A percentile compares a stretch with the other conserved stretches of the same genome.
phyloP scores from a whole-genome alignment of 2,797 vertebrate species.

The Microchirus variegatus region DNA sequence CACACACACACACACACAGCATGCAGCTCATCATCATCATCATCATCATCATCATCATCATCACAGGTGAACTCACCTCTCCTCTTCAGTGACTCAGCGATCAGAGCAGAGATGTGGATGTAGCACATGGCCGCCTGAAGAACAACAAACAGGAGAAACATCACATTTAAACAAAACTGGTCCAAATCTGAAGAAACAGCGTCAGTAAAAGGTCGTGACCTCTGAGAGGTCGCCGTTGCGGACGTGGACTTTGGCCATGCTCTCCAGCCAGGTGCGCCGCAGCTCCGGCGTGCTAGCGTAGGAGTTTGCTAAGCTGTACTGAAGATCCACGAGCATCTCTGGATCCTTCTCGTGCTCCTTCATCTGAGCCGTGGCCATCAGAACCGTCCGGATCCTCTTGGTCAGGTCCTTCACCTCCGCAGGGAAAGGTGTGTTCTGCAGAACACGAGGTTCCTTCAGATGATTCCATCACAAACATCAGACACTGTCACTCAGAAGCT shows the following conservation, averaged over 20 bases:
- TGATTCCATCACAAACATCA: not conserved
- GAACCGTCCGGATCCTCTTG: conserved; percentile 94
- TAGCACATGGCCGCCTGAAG: conserved; percentile 97
- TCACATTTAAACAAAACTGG: not conserved
- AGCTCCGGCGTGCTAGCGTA: conserved; percentile 98
- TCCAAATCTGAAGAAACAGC: too few species aligned
- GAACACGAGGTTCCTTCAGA: conserved; percentile 6
- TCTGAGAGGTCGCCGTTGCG: conserved; percentile 98
- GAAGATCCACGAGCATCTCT: conserved; percentile 98
- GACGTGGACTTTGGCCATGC: conserved; percentile 97
- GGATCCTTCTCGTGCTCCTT: conserved; percentile 98
- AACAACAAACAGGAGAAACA: not conserved
- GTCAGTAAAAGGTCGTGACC: conserved; percentile 65
- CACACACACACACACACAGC: conserved; percentile 26
- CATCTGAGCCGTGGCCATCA: conserved; percentile 99
- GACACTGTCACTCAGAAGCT: not conserved
- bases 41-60: not conserved
- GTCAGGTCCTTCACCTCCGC: conserved; percentile 98
- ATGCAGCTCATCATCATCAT: conserved; percentile 35
- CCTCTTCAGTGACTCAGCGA: conserved; percentile 96
- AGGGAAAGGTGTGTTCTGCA: conserved; percentile 92
- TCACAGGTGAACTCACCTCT: conserved; percentile 84
- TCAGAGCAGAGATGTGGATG: conserved; percentile 96
- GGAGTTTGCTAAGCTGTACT: conserved; percentile 98
- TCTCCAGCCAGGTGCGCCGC: conserved; percentile 97